A percentile compares a stretch with the other conserved stretches of the same genome.
Conservation (phyloP, 2,113 vertebrate genomes). For the Piaya cayana region DNA sequence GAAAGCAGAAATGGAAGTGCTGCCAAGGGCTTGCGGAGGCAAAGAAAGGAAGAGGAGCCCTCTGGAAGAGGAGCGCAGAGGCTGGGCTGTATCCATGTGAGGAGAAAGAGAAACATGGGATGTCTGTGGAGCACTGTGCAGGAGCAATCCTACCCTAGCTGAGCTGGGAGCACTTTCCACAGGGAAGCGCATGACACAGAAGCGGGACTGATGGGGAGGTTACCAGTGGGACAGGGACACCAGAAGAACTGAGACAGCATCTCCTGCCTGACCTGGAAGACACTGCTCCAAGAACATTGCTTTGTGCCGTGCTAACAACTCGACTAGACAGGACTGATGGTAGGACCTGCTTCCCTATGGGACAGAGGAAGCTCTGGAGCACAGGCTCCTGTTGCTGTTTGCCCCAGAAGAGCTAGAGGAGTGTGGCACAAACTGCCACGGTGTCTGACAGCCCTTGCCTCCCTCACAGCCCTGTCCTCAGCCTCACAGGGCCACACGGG, state of each 20-base stretch:
- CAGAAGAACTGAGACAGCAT: not conserved
- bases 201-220: not conserved
- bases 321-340: not conserved
- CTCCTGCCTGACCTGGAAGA: not conserved
- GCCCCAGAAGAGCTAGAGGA: not conserved
- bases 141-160: not conserved
- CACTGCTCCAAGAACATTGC: not conserved
- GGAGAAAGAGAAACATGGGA: not conserved
- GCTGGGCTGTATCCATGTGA: not conserved
- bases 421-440: not conserved
- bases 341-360: not conserved
- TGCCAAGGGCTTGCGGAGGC: not conserved
- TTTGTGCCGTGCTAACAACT: not conserved
- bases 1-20: not conserved
- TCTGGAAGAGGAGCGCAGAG: not conserved
- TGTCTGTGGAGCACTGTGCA: not conserved
- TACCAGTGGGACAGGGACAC: not conserved
- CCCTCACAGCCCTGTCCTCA: not conserved
- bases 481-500: fast-evolving
- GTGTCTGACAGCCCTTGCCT: not conserved
- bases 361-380: not conserved
- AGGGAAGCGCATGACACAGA: not conserved
- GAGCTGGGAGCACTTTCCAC: not conserved
- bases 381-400: not conserved
- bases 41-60: not conserved